Conservation (phyloP, 2,113 vertebrate genomes). For the Cryptomyrus ogoouensis region DNA sequence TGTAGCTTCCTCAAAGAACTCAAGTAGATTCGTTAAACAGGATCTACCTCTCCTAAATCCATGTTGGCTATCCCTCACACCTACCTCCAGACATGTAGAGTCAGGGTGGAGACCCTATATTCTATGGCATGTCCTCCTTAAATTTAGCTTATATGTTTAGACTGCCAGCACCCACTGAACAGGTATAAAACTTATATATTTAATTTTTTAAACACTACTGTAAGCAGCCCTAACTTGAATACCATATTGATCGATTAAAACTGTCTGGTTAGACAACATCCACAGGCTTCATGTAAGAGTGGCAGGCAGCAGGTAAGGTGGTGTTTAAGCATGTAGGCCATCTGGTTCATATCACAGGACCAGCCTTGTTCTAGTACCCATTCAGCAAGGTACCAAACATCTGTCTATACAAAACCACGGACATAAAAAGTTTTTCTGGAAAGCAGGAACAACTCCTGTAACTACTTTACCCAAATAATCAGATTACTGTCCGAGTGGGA, state of each 20-base stretch:
- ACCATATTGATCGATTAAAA: not conserved
- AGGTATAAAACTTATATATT: not conserved
- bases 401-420: not conserved
- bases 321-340: not conserved
- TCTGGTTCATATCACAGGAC: not conserved
- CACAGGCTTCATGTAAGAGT: not conserved
- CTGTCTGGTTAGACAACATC: not conserved
- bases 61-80: not conserved
- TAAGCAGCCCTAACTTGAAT: not conserved
- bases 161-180: not conserved
- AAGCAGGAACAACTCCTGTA: slow-evolving; percentile 4
- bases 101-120: not conserved
- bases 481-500: slow-evolving; percentile 4
- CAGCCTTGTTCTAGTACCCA: not conserved
- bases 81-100: not conserved
- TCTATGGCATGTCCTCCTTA: not conserved
- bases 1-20: too few species aligned
- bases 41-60: too few species aligned
- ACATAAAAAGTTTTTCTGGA: not conserved
- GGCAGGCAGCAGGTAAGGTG: not conserved
- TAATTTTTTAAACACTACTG: not conserved
- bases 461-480: slow-evolving; percentile 19
- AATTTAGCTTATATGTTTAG: not conserved
- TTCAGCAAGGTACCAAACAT: not conserved
- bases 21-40: too few species aligned